Evolutionary conservation across 2,113 vertebrate genomes (phyloP).

Genomic region (Motacilla tschutschensis): DNA sequence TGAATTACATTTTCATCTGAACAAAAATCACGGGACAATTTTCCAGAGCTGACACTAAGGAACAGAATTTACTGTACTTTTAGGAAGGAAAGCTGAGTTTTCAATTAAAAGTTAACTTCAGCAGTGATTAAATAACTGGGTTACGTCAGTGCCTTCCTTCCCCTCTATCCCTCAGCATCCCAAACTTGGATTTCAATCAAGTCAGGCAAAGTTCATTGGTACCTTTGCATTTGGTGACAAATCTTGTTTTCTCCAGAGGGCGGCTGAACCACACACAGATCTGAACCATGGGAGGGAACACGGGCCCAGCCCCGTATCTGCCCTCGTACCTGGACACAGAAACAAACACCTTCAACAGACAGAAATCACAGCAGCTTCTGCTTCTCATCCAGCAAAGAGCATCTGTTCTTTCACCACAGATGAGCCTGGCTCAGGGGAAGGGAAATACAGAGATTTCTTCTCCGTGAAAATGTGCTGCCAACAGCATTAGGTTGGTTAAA

Average conservation of each 20-base stretch:
- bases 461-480: neutral
- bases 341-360: neutral
- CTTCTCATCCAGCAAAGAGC: neutral
- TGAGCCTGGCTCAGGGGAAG: neutral
- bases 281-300: constrained; percentile 82
- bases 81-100: constrained; percentile 12
- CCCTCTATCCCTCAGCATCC: neutral
- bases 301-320: constrained; percentile 79
- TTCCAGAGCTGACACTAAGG: neutral
- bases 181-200: neutral
- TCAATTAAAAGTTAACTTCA: neutral
- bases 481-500: neutral
- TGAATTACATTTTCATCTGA: neutral
- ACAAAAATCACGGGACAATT: neutral
- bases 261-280: constrained; percentile 86
- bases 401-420: neutral
- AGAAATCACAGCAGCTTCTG: neutral
- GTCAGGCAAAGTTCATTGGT: constrained; percentile 12
- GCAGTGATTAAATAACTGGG: neutral
- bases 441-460: neutral
- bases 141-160: constrained; percentile 4
- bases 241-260: constrained; percentile 86
- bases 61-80: neutral
- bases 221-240: constrained; percentile 91
- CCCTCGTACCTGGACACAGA: constrained; percentile 81